Conservation (phyloP, 2,797 vertebrate species). For the Rhinoraja longicauda region DNA sequence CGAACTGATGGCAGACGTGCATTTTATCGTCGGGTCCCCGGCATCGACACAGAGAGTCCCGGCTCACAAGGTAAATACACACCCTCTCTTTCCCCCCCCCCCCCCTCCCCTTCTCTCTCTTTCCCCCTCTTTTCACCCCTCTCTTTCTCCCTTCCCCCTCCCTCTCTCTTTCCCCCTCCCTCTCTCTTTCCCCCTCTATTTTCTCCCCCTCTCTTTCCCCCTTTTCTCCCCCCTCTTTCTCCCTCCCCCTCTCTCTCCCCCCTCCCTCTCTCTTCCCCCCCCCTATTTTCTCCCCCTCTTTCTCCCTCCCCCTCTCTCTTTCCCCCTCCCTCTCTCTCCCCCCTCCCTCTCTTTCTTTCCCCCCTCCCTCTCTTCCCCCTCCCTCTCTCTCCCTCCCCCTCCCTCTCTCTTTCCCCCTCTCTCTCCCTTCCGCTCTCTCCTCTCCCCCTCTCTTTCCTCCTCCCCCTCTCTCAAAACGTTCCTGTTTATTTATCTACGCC, state of each 20-base stretch:
- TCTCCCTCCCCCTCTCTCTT: neutral
- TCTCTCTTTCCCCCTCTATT: neutral
- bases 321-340: neutral
- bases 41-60: constrained; percentile 79
- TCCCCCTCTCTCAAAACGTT: neutral
- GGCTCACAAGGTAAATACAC: constrained; percentile 77
- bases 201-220: neutral
- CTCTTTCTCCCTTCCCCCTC: too few species aligned
- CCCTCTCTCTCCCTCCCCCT: neutral
- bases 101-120: too few species aligned
- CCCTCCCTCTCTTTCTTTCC: too few species aligned
- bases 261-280: neutral
- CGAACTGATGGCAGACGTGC: constrained; percentile 97
- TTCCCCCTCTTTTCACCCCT: too few species aligned
- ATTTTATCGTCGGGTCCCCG: constrained; percentile 84
- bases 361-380: too few species aligned
- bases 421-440: too few species aligned
- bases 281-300: neutral
- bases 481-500: too few species aligned
- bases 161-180: too few species aligned
- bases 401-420: too few species aligned
- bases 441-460: too few species aligned
- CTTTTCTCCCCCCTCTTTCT: neutral
- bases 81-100: too few species aligned
- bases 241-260: neutral